phyloP scores from a whole-genome alignment of 1,140 invertebrate genomes.

The Drosophila azteca region DNA sequence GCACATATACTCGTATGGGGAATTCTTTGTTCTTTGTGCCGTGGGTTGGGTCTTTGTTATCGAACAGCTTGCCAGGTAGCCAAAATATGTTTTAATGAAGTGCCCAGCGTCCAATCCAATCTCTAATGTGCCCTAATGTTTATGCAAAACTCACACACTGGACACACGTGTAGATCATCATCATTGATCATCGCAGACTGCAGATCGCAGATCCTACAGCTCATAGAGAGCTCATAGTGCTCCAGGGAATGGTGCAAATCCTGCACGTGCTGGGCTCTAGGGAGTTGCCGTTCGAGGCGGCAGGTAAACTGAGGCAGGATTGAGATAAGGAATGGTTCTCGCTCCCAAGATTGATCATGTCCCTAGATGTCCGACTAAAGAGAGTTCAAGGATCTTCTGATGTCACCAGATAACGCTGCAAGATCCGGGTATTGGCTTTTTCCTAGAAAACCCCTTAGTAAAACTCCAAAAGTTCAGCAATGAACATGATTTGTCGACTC shows the following conservation, averaged over 20 bases:
- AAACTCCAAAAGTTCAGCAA: no score
- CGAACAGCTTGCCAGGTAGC: slow-evolving; percentile 52
- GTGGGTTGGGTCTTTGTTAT: slow-evolving; percentile 3
- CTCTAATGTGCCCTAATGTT: slow-evolving; percentile 66
- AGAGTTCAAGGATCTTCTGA: slow-evolving; percentile 7
- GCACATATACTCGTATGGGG: no score
- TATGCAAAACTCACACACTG: slow-evolving; percentile 58
- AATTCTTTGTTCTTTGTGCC: slow-evolving; percentile 19
- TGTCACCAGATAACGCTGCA: slow-evolving; percentile 1
- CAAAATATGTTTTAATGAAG: slow-evolving; percentile 71
- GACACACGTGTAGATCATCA: slow-evolving; percentile 15
- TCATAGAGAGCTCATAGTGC: slow-evolving; percentile 17
- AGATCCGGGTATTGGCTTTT: no score
- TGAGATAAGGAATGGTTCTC: slow-evolving; percentile 22
- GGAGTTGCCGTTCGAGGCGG: not conserved
- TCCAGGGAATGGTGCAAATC: slow-evolving; percentile 28
- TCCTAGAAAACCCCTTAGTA: no score
- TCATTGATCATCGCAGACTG: slow-evolving; percentile 31
- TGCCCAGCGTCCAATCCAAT: slow-evolving; percentile 26
- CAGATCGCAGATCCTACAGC: slow-evolving; percentile 4
- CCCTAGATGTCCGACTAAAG: not conserved
- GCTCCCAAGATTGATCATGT: not conserved
- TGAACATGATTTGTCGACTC: no score
- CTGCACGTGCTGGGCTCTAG: slow-evolving; percentile 25
- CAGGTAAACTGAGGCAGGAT: not conserved